phyloP scores from a whole-genome alignment of 2,797 vertebrate species.

The Distichodus sexfasciatus region DNA sequence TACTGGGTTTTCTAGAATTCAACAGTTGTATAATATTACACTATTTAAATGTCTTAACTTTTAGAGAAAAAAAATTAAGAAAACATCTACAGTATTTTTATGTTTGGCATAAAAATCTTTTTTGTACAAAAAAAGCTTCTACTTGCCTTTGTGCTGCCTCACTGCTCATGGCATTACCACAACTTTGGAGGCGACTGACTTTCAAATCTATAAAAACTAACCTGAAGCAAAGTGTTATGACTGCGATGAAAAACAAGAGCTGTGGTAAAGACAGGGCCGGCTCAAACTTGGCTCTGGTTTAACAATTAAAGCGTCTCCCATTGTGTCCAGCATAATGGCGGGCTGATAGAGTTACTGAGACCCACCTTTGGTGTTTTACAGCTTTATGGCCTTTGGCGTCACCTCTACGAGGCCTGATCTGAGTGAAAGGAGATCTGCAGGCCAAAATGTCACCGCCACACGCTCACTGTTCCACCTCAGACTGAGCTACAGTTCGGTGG shows the following conservation, averaged over 20 bases:
- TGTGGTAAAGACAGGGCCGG: slow-evolving; percentile 1
- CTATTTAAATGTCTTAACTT: no score
- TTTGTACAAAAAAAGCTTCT: background rate
- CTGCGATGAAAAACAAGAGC: slow-evolving; percentile 19
- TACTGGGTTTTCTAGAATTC: no score
- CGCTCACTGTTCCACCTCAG: slow-evolving; percentile 56
- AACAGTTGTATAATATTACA: no score
- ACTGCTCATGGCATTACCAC: background rate
- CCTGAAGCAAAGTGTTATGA: slow-evolving; percentile 27
- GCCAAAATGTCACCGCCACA: slow-evolving; percentile 63
- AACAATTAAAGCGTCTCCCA: slow-evolving; percentile 58
- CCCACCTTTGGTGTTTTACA: slow-evolving; percentile 44
- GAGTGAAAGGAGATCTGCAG: slow-evolving; percentile 69
- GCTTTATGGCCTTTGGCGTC: slow-evolving; percentile 57
- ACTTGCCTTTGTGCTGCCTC: background rate
- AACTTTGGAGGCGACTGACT: background rate
- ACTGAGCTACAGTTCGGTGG: slow-evolving; percentile 46
- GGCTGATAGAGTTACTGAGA: slow-evolving; percentile 63
- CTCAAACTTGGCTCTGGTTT: slow-evolving; percentile 30
- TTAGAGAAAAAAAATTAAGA: no score
- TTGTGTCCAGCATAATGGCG: slow-evolving; percentile 68
- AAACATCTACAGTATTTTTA: no score
- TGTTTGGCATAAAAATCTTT: no score
- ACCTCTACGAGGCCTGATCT: slow-evolving; percentile 50
- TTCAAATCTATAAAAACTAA: slow-evolving; percentile 23